Evolutionary conservation across 2,888 invertebrate genomes (phyloP), one percentile per base, ranked within the genome.

Genomic region (Microctonus aethiopoides): DNA sequence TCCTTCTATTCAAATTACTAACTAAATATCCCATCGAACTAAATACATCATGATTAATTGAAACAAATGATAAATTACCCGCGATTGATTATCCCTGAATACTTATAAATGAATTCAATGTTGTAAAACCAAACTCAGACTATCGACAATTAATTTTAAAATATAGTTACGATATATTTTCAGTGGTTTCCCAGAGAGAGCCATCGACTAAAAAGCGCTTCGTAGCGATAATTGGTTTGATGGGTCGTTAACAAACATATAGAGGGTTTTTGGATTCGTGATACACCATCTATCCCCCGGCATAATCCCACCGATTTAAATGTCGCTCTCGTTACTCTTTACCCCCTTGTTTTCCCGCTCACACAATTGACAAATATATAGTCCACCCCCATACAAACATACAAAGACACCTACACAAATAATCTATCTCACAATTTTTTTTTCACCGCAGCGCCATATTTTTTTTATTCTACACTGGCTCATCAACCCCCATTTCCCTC

Each of bases 221-320:
- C 29, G 41, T 20, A 54, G 63, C 67, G 72, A 74, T 76, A 74
- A 76, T 76, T 76, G 74, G 72, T 73, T 76, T 70, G 68, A 76
- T 73, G 72, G 74, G 62, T 74, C 73, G 76, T 74, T 74, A 74
- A 68, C 74, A 72, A 73, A 71, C 72, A 72, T 72, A 74, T 68
- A 46, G 16, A 7, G 68, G 68, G 66, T 68, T 63, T 70, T 72
- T 67, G 46, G 52, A 26, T 46, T 16, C 16, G 62, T 56, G 63
- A 71, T 72, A 72, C 62, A 61, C 75, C 68, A 70, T 73, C 67
- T 72, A 72, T 73, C 68, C 64, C 32, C 54, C 51, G 65, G 65
- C 71, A 71, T 74, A 73, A 76, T 76, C 74, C 74, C 59, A 62
- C 46, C 67, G 70, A 73, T 76, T 76, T 76, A 68, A 73, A 68